Percentiles rank a stretch among this genome's conserved stretches.
These are phyloP conservation scores for Mormyrus proboscirostris DNA, from an alignment of 2,797 vertebrate species.

Conservation along the genomic window DNA sequence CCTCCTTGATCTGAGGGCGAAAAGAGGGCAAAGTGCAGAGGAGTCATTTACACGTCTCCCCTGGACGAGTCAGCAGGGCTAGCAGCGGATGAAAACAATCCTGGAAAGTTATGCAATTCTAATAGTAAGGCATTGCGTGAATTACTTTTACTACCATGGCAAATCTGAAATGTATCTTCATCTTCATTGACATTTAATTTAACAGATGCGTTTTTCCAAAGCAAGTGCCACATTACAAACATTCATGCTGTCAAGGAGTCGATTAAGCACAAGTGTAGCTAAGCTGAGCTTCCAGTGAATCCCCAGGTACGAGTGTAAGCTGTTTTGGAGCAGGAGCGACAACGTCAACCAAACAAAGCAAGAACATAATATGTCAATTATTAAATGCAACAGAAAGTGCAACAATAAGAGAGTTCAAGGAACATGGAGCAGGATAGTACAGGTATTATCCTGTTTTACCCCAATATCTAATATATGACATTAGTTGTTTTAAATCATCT, in stretches of 20 bases:
- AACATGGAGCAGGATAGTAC: not conserved
- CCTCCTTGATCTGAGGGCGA: constrained; percentile 76
- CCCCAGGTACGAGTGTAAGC: not conserved
- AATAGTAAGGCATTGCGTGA: not conserved
- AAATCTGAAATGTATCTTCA: not conserved
- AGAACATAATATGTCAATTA: not conserved
- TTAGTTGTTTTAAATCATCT: not conserved
- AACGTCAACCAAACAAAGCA: not conserved
- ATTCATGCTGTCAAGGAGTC: not conserved
- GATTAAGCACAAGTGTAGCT: not conserved
- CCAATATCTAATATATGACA: not conserved
- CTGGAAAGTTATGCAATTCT: not conserved
- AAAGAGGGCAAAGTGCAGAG: not conserved
- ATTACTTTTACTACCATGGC: not conserved
- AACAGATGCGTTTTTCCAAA: not conserved
- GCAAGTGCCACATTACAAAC: not conserved
- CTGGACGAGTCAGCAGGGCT: not conserved
- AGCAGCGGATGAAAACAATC: not conserved
- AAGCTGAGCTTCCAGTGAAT: not conserved
- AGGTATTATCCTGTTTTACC: not conserved
- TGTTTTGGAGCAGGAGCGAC: not conserved
- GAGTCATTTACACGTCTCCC: not conserved
- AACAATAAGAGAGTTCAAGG: not conserved
- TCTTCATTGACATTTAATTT: not conserved
- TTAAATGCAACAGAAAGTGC: not conserved